Evolutionary conservation across 2,113 vertebrate species (phyloP).

Genomic region (Caloenas nicobarica): DNA sequence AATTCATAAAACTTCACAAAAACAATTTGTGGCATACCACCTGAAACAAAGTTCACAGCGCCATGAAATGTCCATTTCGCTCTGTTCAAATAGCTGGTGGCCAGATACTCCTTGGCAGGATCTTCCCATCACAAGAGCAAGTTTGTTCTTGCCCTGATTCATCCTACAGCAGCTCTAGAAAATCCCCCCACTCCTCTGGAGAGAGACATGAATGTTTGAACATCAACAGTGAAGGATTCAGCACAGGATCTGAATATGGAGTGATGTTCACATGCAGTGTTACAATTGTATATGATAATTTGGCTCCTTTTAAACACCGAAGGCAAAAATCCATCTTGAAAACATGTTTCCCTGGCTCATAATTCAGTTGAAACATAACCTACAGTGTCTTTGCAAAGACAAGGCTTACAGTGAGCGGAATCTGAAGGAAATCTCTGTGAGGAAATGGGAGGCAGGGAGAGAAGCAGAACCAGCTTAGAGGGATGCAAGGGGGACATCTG

Average conservation of each 20-base stretch:
- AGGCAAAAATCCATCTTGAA: background rate
- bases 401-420: background rate
- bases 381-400: background rate
- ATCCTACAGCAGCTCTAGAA: background rate
- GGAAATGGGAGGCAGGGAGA: background rate
- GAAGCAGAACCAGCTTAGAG: background rate
- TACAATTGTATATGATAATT: background rate
- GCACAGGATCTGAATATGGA: background rate
- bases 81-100: background rate
- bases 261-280: background rate
- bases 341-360: background rate
- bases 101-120: background rate
- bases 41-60: background rate
- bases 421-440: background rate
- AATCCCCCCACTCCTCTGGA: fast-evolving
- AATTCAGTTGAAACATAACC: background rate
- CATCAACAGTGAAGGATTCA: background rate
- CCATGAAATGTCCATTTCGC: background rate
- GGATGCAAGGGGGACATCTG: background rate
- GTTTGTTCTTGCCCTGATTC: background rate
- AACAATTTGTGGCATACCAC: background rate
- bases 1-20: background rate
- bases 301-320: background rate
- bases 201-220: fast-evolving
- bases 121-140: background rate